Percentiles rank a stretch among this genome's conserved stretches.
Conservation (phyloP, 2,888 invertebrate species). For the Hydraecia micacea region DNA sequence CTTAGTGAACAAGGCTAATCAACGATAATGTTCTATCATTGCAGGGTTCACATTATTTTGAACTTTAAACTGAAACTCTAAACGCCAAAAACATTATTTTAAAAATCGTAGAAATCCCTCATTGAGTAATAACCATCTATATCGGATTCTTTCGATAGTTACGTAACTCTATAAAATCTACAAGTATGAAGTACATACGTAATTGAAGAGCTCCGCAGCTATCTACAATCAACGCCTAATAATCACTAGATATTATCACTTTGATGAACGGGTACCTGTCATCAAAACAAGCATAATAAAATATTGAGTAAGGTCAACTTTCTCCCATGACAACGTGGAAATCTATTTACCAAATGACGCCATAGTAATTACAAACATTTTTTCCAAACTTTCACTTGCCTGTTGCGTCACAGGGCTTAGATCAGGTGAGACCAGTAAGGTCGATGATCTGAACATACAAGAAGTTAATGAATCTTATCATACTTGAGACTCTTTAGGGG, state of each 20-base stretch:
- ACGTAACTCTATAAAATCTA: neutral
- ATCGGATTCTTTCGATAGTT: neutral
- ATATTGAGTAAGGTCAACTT: conserved; percentile 63
- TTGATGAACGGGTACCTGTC: conserved; percentile 8
- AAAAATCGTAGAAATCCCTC: neutral
- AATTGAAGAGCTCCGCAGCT: neutral
- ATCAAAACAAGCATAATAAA: conserved; percentile 25
- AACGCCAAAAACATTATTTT: neutral
- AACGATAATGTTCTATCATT: conserved; percentile 9
- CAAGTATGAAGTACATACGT: neutral
- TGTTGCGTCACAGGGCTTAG: conserved; percentile 65
- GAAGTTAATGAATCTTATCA: conserved; percentile 26
- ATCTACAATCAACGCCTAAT: neutral
- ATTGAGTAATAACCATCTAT: no score
- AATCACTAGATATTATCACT: conserved; percentile 1
- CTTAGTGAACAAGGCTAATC: conserved; percentile 10
- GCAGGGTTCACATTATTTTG: conserved; percentile 17
- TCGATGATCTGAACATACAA: conserved; percentile 52
- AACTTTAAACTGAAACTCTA: conserved; percentile 13
- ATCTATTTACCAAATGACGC: conserved; percentile 57
- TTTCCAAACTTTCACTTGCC: conserved; percentile 73
- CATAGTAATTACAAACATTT: conserved; percentile 63
- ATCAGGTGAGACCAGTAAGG: conserved; percentile 47
- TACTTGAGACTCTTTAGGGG: conserved; percentile 2
- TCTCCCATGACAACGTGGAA: conserved; percentile 59